phyloP scores from a whole-genome alignment of 1,140 invertebrate genomes.

The Luehdorfia chinensis region DNA sequence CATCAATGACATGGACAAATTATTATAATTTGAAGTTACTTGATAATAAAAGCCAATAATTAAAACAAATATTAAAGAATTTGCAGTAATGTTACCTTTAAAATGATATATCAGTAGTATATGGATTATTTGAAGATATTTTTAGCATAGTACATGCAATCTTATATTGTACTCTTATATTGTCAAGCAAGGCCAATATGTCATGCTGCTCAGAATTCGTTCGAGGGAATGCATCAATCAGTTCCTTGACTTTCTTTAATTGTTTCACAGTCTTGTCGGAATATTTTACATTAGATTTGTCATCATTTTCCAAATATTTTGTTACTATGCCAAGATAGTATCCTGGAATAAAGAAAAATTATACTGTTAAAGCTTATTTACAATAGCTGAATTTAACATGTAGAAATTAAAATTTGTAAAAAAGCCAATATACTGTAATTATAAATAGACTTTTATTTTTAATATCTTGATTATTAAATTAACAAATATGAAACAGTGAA shows the following conservation, averaged over 20 bases:
- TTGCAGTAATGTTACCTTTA: constrained; percentile 32
- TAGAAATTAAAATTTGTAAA: too few species aligned
- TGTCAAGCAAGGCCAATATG: constrained; percentile 79
- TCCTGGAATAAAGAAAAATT: constrained; percentile 50
- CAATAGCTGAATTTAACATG: too few species aligned
- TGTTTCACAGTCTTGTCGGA: constrained; percentile 77
- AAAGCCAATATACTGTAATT: too few species aligned
- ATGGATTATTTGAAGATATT: constrained; percentile 74
- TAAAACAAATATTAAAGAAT: too few species aligned
- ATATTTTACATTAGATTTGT: constrained; percentile 33
- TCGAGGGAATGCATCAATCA: constrained; percentile 81
- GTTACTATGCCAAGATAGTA: constrained; percentile 77
- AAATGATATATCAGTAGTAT: constrained; percentile 65
- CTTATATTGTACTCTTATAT: constrained; percentile 82
- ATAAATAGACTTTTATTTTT: too few species aligned
- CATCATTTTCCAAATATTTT: constrained; percentile 46
- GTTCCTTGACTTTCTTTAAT: constrained; percentile 77
- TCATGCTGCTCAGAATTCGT: constrained; percentile 82
- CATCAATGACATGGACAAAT: too few species aligned
- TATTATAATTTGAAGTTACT: too few species aligned
- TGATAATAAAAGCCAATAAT: too few species aligned
- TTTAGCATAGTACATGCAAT: constrained; percentile 83
- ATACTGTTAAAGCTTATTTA: not conserved
- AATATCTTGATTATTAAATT: too few species aligned
- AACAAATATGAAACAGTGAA: too few species aligned